Conservation (phyloP, 2,888 invertebrate species). For the Platycnemis pennipes region DNA sequence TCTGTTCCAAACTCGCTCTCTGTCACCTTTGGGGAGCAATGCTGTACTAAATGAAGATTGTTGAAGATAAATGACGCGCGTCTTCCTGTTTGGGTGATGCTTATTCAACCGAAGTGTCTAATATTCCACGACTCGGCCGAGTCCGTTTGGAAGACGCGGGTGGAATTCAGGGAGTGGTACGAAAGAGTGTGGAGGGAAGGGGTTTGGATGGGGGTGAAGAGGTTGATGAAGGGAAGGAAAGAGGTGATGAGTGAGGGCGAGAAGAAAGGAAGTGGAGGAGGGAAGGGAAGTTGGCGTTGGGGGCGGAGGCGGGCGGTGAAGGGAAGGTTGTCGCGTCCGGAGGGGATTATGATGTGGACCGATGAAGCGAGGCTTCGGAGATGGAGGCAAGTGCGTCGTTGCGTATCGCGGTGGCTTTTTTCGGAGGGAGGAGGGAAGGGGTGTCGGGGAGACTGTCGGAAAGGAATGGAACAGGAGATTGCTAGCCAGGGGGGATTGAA, state of each 20-base stretch:
- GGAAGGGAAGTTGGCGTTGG: not conserved
- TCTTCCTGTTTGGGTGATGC: no score
- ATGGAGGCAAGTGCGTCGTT: not conserved
- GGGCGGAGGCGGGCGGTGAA: not conserved
- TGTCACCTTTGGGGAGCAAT: no score
- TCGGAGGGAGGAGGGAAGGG: not conserved
- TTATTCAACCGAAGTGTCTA: no score
- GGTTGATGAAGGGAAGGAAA: not conserved
- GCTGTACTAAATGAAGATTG: no score
- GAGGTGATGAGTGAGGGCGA: not conserved
- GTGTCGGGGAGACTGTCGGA: not conserved
- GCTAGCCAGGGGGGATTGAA: constrained; percentile 21
- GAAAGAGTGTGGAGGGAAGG: not conserved
- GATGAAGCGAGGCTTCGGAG: constrained; percentile 51
- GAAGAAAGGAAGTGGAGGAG: not conserved
- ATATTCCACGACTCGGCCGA: no score
- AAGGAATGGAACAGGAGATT: constrained; percentile 43
- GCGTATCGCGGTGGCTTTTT: not conserved
- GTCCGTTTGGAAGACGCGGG: not conserved
- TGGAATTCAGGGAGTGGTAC: not conserved
- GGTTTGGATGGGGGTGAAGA: not conserved
- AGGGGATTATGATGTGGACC: constrained; percentile 56
- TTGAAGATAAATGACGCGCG: no score
- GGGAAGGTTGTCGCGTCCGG: constrained; percentile 10
- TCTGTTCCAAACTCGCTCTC: no score